A percentile compares a stretch with the other conserved stretches of the same genome.
phyloP scores from a whole-genome alignment of 2,797 vertebrate species.

The Pangasius mekongensis region DNA sequence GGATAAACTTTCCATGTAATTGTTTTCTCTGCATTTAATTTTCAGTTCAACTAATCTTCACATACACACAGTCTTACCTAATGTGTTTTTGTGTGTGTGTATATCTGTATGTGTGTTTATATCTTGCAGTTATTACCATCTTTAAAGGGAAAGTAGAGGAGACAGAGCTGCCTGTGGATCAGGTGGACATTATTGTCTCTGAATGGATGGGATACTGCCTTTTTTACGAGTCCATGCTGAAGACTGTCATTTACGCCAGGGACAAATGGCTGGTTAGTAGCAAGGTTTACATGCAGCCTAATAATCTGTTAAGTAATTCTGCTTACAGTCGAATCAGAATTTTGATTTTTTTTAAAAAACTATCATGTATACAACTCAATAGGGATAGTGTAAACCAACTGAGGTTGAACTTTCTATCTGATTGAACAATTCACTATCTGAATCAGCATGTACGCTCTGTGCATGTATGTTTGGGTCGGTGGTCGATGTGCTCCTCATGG shows the following conservation, averaged over 20 bases:
- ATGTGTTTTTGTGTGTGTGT: neutral
- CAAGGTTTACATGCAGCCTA: neutral
- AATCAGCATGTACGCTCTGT: neutral
- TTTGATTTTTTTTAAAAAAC: neutral
- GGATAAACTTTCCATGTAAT: conserved; percentile 1
- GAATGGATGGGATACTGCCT: conserved; percentile 99
- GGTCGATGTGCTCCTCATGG: neutral
- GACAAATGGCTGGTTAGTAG: conserved; percentile 94
- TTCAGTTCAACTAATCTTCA: neutral
- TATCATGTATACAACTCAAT: neutral
- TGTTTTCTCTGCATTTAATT: neutral
- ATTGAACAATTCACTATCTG: neutral
- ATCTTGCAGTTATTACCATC: conserved; percentile 91
- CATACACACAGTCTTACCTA: neutral
- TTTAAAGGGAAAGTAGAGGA: conserved; percentile 98
- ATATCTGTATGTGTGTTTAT: conserved; percentile 19
- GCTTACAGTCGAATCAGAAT: neutral
- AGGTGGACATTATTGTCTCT: conserved; percentile 96
- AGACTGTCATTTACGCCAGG: conserved; percentile 95
- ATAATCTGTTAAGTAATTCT: neutral
- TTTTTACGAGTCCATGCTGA: conserved; percentile 98
- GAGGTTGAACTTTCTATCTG: neutral
- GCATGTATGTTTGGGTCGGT: too few relatives aligned
- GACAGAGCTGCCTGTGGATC: conserved; percentile 92
- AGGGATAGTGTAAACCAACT: neutral